These are phyloP conservation scores for Hypolimnas misippus DNA, from an alignment of 2,888 invertebrate species.

Conservation along the genomic window DNA sequence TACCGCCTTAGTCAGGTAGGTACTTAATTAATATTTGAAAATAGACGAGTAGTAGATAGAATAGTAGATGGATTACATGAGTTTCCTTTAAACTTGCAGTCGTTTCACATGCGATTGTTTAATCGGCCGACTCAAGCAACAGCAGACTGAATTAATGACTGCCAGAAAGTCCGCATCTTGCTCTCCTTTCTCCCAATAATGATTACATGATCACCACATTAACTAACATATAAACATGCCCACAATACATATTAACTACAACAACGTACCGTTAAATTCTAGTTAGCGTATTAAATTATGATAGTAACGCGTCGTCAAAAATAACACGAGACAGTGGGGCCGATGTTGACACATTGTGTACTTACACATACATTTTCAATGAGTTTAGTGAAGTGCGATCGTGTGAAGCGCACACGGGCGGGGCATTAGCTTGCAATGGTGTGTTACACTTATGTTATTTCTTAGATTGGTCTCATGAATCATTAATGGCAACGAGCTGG, in stretches of 20 bases:
- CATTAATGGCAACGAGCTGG: neutral
- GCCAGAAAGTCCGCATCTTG: no score
- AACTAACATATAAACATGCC: neutral
- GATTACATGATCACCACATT: neutral
- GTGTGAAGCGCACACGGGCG: conserved; percentile 18
- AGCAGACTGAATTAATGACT: no score
- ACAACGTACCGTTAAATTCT: conserved; percentile 18
- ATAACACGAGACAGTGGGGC: conserved; percentile 20
- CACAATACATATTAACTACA: neutral
- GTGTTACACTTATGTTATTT: neutral
- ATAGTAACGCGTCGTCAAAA: conserved; percentile 25
- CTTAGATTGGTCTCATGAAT: neutral
- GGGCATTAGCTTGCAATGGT: neutral
- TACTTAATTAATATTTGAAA: no score
- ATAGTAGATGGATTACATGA: no score
- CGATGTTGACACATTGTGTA: conserved; percentile 6
- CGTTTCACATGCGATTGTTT: no score
- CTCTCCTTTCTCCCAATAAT: no score
- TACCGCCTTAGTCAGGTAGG: no score
- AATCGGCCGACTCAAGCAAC: no score
- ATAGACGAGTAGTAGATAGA: no score
- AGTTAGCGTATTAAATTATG: conserved; percentile 4
- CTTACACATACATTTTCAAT: conserved; percentile 28
- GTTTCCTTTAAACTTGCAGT: no score
- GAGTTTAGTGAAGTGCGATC: conserved; percentile 21